Percentiles rank a stretch among this genome's conserved stretches.
Evolutionary conservation across 1,140 invertebrate species (phyloP).

Genomic region (Ericerus pela): DNA sequence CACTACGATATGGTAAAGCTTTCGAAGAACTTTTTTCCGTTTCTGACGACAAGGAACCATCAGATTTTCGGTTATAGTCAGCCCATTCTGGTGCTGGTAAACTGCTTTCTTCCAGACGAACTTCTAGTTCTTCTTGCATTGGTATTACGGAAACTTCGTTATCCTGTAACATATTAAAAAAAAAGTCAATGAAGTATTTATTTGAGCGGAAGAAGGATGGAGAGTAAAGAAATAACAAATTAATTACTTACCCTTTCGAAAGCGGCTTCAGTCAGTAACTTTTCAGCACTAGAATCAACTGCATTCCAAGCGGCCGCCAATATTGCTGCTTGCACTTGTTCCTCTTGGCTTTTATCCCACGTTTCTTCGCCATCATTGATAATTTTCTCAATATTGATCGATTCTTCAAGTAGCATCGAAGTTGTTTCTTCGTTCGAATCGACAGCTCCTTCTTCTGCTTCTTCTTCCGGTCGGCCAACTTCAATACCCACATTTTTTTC

Average conservation of each 20-base stretch:
- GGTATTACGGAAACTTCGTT: slow-evolving; percentile 33
- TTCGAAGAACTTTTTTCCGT: background rate
- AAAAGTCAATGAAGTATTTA: background rate
- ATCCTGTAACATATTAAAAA: background rate
- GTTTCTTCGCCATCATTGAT: background rate
- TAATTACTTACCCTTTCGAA: slow-evolving; percentile 13
- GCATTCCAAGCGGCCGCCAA: slow-evolving; percentile 31
- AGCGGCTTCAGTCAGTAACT: slow-evolving; percentile 27
- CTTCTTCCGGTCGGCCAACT: too few relatives aligned
- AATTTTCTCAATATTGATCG: background rate
- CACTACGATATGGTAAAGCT: slow-evolving; percentile 17
- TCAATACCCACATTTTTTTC: background rate
- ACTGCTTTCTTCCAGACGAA: slow-evolving; percentile 32
- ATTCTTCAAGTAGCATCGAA: background rate
- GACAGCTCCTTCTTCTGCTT: background rate
- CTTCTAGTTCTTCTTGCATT: slow-evolving; percentile 37
- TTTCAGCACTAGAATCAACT: slow-evolving; percentile 34
- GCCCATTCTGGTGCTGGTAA: slow-evolving; percentile 19
- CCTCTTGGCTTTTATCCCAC: slow-evolving; percentile 4
- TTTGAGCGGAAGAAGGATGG: too few relatives aligned
- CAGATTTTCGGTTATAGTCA: slow-evolving; percentile 12
- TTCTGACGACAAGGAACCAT: background rate
- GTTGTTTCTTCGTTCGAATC: background rate
- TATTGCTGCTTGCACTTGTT: background rate
- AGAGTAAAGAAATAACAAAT: background rate